These are phyloP conservation scores for Agrochola circellaris DNA, from an alignment of 2,888 invertebrate species.

Conservation along the genomic window DNA sequence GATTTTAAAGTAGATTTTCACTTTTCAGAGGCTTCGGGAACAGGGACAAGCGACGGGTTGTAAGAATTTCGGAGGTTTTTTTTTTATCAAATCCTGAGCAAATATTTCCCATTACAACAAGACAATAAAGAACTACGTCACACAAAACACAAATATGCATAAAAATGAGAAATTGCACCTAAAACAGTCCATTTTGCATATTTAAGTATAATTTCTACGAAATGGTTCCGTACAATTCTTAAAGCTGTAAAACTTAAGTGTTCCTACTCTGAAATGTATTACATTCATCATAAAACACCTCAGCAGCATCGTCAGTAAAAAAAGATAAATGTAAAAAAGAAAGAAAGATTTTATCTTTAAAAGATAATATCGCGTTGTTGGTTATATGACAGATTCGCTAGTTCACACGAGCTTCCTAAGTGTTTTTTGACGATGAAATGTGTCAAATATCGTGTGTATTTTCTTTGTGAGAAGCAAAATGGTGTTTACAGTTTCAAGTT, in stretches of 20 bases:
- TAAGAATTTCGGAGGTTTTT: too few species aligned
- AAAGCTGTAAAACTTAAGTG: constrained; percentile 29
- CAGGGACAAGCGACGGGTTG: background rate
- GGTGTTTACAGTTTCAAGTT: background rate
- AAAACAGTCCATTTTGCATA: constrained; percentile 23
- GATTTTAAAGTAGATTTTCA: background rate
- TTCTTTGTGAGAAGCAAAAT: constrained; percentile 8
- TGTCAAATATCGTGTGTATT: constrained; percentile 32
- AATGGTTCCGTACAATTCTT: constrained; percentile 23
- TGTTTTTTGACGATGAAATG: constrained; percentile 39
- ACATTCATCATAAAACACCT: constrained; percentile 38
- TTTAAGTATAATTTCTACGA: constrained; percentile 26
- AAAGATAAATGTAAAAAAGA: constrained; percentile 34
- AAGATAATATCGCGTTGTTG: constrained; percentile 23
- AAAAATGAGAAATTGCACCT: constrained; percentile 10
- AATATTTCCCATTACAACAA: background rate
- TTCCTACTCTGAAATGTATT: constrained; percentile 45
- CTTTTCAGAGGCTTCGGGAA: background rate
- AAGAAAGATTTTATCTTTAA: constrained; percentile 32
- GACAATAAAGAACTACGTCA: background rate
- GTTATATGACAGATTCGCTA: constrained; percentile 20
- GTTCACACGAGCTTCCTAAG: constrained; percentile 31
- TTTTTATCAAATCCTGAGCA: background rate
- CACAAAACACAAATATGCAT: constrained; percentile 1
- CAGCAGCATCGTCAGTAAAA: constrained; percentile 3